These are phyloP conservation scores for Octodon degus DNA, from an alignment of 2,113 vertebrate genomes.

Conservation along the genomic window DNA sequence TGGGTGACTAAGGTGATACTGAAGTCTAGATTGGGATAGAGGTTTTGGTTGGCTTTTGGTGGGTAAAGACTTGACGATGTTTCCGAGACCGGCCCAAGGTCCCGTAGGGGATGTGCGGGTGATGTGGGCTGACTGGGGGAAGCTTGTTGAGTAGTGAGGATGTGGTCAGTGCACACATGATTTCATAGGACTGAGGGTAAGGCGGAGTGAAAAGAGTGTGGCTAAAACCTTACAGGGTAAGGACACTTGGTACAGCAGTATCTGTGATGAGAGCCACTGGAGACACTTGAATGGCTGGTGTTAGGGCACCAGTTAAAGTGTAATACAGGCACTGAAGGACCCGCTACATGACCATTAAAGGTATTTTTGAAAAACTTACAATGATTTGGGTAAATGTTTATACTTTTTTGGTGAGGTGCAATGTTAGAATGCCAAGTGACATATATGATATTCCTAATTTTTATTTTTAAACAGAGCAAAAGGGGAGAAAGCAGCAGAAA, in stretches of 20 bases:
- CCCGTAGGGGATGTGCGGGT: not conserved
- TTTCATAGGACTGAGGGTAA: not conserved
- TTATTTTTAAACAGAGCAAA: not conserved
- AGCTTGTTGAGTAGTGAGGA: not conserved
- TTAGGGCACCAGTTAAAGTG: not conserved
- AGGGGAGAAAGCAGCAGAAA: not conserved
- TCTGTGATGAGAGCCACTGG: not conserved
- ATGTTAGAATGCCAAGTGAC: not conserved
- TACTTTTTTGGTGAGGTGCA: slow-evolving; percentile 16
- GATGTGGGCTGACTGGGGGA: not conserved
- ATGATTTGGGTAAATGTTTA: slow-evolving; percentile 14
- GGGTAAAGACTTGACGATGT: not conserved
- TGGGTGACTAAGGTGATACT: not conserved
- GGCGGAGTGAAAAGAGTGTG: not conserved
- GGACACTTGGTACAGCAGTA: not conserved
- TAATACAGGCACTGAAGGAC: not conserved
- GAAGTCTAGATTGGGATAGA: not conserved
- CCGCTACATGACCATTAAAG: not conserved
- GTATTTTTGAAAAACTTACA: not conserved
- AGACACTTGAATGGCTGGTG: not conserved
- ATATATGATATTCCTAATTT: not conserved
- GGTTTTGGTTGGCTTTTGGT: not conserved
- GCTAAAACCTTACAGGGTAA: not conserved
- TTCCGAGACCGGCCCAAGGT: not conserved
- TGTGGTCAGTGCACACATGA: not conserved